Evolutionary conservation across 2,113 vertebrate genomes (phyloP), one percentile per base, ranked within the genome.

Genomic region (Mustela lutreola): DNA sequence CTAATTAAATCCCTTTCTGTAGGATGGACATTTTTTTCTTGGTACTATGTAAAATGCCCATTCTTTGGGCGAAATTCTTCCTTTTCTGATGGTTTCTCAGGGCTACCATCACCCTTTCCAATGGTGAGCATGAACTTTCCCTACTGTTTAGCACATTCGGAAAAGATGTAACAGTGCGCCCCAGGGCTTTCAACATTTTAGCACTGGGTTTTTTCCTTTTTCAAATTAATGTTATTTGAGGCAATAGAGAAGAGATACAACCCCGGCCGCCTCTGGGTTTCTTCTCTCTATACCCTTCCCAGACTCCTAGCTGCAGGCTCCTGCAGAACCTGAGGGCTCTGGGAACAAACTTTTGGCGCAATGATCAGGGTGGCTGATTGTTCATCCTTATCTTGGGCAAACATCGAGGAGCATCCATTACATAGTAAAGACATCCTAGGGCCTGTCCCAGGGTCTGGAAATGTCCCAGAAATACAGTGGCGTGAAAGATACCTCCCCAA

Each of bases 371-470:
- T 33, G 33, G 91, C 19, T 28, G 79, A 28, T 16, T 42, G 1
- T 97, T 96, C 42, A 81, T 94, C 76, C 36, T 96, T 96, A 89
- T 81, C 42, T 33, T 36, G 22, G 87, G 33, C 93, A 97, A 85
- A 89, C 60, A 85, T 60, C 42, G 5, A 31, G 26, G n/a, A 85
- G 50, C 70, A 94, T 75, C 63, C 4, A 24, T 11, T 63, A 56
- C 7, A 7, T n/a, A 28, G 36, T 45, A 76, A 1, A 87, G 89
- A 70, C 11, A 18, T 14, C 33, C 33, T 15, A 58, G 1, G 91
- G 80, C 63, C 75, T 18, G 2, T 28, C 56, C 58, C 60, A 63
- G 65, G 88, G 31, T 75, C 88, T 84, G 84, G 42, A 93, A 89
- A 65, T 26, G 73, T 22, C 70, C 65, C 85, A 39, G 79, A 90